Base-by-base conservation (phyloP, 2,888 invertebrate genomes). In the Polia nebulosa region DNA sequence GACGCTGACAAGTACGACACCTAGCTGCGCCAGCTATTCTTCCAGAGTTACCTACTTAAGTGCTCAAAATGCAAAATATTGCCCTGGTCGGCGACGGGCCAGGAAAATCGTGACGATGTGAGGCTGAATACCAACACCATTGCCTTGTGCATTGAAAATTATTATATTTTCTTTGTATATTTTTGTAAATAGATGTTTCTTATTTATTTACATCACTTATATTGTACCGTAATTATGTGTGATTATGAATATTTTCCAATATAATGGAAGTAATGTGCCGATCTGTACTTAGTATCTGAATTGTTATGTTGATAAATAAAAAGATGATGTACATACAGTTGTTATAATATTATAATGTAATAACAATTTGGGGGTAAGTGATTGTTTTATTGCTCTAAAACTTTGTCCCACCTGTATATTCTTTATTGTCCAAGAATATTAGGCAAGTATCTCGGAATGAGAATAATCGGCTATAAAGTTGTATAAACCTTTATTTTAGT, bases 1-100 rank as follows among this genome's bases (percentile, higher is more conserved):
- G 98, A 98, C 81, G 95, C 93, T 5, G 96, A 96, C 75, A 96
- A 96, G 68, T 96, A 96, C 85, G 96, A 96, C 74, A 96, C 94
- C 65, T 95, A 94, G 82, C 78, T 76, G 63, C 44, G 41, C 34
- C 71, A 58, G 51, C 67, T 66, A 61, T 76, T 76, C 89, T 90
- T 90, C 89, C 87, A 87, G 86, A 88, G 86, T 86, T 81, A 86
- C 78, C 80, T 86, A 85, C 81, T 76, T 76, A 85, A 82, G 89
- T 92, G 93, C 93, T 93, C 92, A 93, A 92, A 88, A 85, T 91
- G 89, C 87, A 87, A 89, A 81, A 72, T 83, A 88, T 85, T 90
- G 88, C 88, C 90, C 88, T 88, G 86, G 81, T 78, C 70, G 73
- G 76, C 63, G 63, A 77, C 77, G 76, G 71, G 82, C 83, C 83